Conservation (phyloP, 1,140 invertebrate species). For the Drosophila pallidifrons region DNA sequence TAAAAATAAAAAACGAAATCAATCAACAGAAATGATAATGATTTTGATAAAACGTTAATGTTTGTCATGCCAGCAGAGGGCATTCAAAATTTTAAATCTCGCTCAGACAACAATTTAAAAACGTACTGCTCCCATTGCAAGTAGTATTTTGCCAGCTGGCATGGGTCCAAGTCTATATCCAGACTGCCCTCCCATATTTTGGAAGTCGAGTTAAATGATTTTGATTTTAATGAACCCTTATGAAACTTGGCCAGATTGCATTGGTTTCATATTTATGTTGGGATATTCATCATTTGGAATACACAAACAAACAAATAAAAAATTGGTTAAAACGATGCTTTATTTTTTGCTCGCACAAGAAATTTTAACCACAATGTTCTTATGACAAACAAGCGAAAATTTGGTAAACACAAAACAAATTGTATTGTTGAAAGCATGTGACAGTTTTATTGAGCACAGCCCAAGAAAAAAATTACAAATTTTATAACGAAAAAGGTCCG, state of each 20-base stretch:
- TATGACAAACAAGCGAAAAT: conserved; percentile 60
- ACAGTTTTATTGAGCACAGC: conserved; percentile 55
- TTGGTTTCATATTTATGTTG: conserved; percentile 73
- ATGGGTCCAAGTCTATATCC: conserved; percentile 46
- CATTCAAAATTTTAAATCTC: conserved; percentile 27
- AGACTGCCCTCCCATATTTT: conserved; percentile 31
- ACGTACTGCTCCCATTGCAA: conserved; percentile 13
- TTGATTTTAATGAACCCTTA: conserved; percentile 41
- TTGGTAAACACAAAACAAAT: conserved; percentile 36
- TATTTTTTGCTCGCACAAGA: conserved; percentile 13
- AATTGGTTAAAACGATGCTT: conserved; percentile 11
- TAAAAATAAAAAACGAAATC: conserved; percentile 20
- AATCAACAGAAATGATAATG: conserved; percentile 28
- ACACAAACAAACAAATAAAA: conserved; percentile 1
- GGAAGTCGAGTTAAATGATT: conserved; percentile 33
- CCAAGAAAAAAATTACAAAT: conserved; percentile 45
- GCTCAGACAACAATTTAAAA: conserved; percentile 11
- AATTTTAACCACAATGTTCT: conserved; percentile 54
- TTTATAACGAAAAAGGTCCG: conserved; percentile 46
- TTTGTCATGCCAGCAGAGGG: conserved; percentile 48
- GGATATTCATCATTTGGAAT: conserved; percentile 29
- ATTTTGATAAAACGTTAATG: conserved; percentile 35
- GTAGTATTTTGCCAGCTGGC: conserved; percentile 48
- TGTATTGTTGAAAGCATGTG: conserved; percentile 45
- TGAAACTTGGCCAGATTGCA: conserved; percentile 74